These are phyloP conservation scores for Gila orcuttii DNA, from an alignment of 2,113 vertebrate genomes.

Conservation along the genomic window DNA sequence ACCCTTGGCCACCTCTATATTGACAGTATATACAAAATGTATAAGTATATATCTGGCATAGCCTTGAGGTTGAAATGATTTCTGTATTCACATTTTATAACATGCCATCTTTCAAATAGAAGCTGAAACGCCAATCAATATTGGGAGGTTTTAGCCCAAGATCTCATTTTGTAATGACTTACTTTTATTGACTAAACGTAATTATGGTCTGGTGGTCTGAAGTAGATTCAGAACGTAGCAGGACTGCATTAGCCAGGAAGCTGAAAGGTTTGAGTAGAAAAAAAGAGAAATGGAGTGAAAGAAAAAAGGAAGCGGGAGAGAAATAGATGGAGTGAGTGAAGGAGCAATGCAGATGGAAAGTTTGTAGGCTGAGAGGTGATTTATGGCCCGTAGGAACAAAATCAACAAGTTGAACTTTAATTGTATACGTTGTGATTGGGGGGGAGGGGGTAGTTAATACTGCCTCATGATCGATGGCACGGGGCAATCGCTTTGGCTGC, in stretches of 20 bases:
- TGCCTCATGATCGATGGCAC: conserved; percentile 74
- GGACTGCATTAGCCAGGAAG: conserved; percentile 43
- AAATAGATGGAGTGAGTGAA: conserved; percentile 60
- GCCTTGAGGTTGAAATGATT: not conserved
- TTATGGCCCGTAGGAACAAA: conserved; percentile 73
- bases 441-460: conserved; percentile 75
- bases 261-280: conserved; percentile 3
- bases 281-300: not conserved
- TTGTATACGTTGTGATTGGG: conserved; percentile 77
- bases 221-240: conserved; percentile 35
- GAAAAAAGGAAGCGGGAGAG: not conserved
- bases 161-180: conserved; percentile 42
- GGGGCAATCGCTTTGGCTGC: conserved; percentile 70
- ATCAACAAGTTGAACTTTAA: conserved; percentile 83
- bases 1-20: not conserved
- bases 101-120: conserved; percentile 37
- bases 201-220: conserved; percentile 42
- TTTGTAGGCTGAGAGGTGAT: conserved; percentile 71
- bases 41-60: not conserved
- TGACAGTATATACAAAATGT: not conserved
- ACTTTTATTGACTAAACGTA: conserved; percentile 49
- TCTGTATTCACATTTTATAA: conserved; percentile 16
- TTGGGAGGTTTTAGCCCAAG: conserved; percentile 18
- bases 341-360: conserved; percentile 57
- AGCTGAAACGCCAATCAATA: conserved; percentile 21